Conservation (phyloP, 2,797 vertebrate genomes). For the Crenichthys baileyi region DNA sequence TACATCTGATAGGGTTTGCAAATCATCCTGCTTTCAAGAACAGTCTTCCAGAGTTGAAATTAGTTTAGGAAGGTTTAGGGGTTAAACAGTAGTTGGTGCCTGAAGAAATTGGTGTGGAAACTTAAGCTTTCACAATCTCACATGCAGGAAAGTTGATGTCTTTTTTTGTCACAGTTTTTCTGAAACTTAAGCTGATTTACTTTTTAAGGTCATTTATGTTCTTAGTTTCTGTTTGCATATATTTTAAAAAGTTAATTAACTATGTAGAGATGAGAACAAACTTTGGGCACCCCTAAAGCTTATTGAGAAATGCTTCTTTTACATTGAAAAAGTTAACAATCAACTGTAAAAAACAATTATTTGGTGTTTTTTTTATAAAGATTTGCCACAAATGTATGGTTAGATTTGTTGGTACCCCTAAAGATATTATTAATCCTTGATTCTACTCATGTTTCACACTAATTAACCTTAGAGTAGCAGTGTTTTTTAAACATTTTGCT, state of each 20-base stretch:
- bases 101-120: neutral
- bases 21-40: neutral
- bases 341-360: neutral
- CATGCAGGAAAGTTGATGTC: neutral
- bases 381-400: neutral
- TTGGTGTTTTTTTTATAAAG: neutral
- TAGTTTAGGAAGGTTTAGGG: neutral
- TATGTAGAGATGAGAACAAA: neutral
- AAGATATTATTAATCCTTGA: neutral
- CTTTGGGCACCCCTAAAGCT: neutral
- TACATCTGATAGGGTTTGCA: neutral
- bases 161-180: neutral
- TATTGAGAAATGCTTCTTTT: neutral
- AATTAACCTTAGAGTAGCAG: neutral
- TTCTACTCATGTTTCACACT: neutral
- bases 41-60: neutral
- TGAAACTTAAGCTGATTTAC: neutral
- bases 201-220: neutral
- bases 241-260: neutral
- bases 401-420: neutral
- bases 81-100: conserved; percentile 1
- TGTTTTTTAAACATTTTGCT: too few species aligned
- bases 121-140: neutral
- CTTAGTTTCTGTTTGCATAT: neutral
- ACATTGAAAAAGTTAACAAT: neutral